Percentiles rank a stretch among this genome's conserved stretches.
Conservation (phyloP, 2,888 invertebrate genomes). For the Hydriomena furcata region DNA sequence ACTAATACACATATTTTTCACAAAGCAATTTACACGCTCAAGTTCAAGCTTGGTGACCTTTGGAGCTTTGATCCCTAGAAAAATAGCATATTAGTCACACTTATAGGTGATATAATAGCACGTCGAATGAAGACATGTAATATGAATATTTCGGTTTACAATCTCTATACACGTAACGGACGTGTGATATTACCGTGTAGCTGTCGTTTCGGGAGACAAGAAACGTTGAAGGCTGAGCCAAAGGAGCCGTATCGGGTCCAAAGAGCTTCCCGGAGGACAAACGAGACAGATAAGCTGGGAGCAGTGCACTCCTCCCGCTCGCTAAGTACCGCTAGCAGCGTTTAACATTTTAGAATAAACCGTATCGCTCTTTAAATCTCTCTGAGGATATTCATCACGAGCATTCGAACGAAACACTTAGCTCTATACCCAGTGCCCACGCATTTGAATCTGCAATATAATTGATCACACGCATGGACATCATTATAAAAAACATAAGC, state of each 20-base stretch:
- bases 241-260: conserved; percentile 54
- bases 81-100: conserved; percentile 30
- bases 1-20: conserved; percentile 11
- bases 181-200: conserved; percentile 46
- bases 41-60: conserved; percentile 33
- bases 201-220: conserved; percentile 41
- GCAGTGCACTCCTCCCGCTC: conserved; percentile 44
- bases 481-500: background rate
- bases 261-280: conserved; percentile 72
- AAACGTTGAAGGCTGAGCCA: conserved; percentile 42
- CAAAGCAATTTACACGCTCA: conserved; percentile 19
- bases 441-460: conserved; percentile 2
- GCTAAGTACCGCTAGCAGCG: conserved; percentile 30
- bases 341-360: conserved; percentile 36
- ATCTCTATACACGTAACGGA: conserved; percentile 37
- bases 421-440: conserved; percentile 14
- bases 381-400: conserved; percentile 25
- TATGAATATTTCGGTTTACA: conserved; percentile 38
- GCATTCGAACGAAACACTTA: conserved; percentile 14
- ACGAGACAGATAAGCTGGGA: conserved; percentile 69
- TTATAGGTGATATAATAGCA: conserved; percentile 21
- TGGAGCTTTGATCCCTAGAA: conserved; percentile 39
- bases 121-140: conserved; percentile 37
- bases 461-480: background rate
- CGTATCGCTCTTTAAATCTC: conserved; percentile 26